A percentile compares a stretch with the other conserved stretches of the same genome.
Evolutionary conservation across 2,113 vertebrate species (phyloP).

Genomic region (Gavia stellata): DNA sequence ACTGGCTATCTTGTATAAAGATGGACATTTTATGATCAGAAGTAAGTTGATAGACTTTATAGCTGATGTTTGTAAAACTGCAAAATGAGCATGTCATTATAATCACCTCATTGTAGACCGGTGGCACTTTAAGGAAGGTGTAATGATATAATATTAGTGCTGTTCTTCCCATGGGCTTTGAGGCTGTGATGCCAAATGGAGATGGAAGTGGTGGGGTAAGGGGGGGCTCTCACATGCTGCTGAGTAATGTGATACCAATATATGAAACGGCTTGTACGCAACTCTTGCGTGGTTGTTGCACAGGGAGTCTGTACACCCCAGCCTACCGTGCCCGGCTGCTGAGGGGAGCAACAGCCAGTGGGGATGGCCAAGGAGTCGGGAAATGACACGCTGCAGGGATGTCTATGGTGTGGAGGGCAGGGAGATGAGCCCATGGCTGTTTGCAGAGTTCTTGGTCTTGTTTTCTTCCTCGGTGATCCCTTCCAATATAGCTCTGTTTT

Average conservation of each 20-base stretch:
- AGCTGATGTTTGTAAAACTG: background rate
- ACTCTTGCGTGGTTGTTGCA: background rate
- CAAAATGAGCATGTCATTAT: background rate
- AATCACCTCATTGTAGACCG: fast-evolving
- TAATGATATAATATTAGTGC: background rate
- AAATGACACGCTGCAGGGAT: background rate
- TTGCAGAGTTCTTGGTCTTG: background rate
- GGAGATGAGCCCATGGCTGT: background rate
- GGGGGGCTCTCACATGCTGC: background rate
- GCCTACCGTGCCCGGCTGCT: background rate
- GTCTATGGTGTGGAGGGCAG: background rate
- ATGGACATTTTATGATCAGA: background rate
- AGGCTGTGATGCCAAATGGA: background rate
- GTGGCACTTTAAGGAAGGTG: background rate
- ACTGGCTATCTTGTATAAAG: background rate
- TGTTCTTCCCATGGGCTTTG: background rate
- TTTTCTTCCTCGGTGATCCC: background rate
- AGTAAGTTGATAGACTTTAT: background rate
- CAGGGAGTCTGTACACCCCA: background rate
- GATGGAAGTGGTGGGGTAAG: background rate
- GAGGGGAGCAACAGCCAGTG: background rate
- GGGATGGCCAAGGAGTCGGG: background rate
- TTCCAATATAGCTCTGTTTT: background rate
- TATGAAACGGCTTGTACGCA: background rate
- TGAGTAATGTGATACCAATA: background rate